A percentile compares a stretch with the other conserved stretches of the same genome.
Conservation (phyloP, 2,888 invertebrate genomes). For the Nemurella pictetii region DNA sequence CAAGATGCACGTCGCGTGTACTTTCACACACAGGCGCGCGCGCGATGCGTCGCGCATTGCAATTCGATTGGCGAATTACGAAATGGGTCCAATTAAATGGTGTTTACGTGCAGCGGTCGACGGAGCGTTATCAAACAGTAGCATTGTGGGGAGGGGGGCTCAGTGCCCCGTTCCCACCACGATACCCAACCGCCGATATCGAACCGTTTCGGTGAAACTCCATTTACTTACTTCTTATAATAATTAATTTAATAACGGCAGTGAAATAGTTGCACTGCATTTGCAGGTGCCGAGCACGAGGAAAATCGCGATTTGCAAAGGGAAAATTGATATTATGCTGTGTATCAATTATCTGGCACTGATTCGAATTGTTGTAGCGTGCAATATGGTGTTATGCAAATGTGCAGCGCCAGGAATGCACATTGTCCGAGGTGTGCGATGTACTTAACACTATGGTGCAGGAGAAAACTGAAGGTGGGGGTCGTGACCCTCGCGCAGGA, state of each 20-base stretch:
- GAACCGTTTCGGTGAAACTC: not conserved
- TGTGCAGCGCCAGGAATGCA: not conserved
- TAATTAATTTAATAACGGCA: not conserved
- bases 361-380: not conserved
- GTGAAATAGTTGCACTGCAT: not conserved
- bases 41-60: not conserved
- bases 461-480: not conserved
- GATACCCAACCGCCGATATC: not conserved
- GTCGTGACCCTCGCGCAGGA: not conserved
- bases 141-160: not conserved
- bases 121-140: not conserved
- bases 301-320: not conserved
- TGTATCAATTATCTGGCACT: too few species aligned
- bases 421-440: not conserved
- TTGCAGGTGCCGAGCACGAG: not conserved
- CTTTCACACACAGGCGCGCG: slow-evolving; percentile 30
- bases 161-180: not conserved
- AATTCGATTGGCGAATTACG: not conserved
- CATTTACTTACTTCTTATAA: not conserved
- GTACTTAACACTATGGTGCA: not conserved
- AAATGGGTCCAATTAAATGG: slow-evolving; percentile 7
- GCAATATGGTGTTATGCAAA: not conserved
- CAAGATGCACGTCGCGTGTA: not conserved
- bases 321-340: not conserved
- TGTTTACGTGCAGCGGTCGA: not conserved